phyloP scores from a whole-genome alignment of 1,140 invertebrate species.

The Bombus haemorrhoidalis region DNA sequence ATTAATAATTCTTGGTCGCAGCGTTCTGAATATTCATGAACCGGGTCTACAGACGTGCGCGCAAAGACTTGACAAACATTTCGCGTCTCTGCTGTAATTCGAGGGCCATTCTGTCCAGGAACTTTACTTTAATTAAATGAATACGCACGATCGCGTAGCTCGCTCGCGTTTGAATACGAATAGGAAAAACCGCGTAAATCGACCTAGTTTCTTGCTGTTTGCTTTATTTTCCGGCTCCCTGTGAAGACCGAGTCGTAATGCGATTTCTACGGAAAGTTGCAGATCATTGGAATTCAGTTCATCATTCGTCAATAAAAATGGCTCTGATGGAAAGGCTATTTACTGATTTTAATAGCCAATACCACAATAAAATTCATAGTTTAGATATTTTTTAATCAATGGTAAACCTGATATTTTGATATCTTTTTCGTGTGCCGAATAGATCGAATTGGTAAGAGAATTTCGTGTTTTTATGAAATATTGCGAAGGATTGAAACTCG shows the following conservation, averaged over 20 bases:
- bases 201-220: neutral
- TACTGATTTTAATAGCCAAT: neutral
- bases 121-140: conserved; percentile 46
- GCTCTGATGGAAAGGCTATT: neutral
- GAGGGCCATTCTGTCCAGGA: neutral
- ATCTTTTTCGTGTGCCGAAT: too few species aligned
- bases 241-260: neutral
- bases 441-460: too few species aligned
- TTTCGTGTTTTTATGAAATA: too few species aligned
- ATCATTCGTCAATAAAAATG: neutral
- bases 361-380: neutral
- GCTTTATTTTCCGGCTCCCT: neutral
- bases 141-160: neutral
- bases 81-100: conserved; percentile 25
- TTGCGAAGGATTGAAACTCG: too few species aligned
- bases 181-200: neutral
- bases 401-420: too few species aligned
- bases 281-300: too few species aligned
- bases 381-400: neutral
- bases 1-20: conserved; percentile 50
- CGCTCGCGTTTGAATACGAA: neutral
- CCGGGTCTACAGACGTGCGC: conserved; percentile 1
- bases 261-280: neutral
- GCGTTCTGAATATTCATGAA: conserved; percentile 58
- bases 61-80: conserved; percentile 45